Evolutionary conservation across 2,113 vertebrate species (phyloP), one percentile per base, ranked within the genome.

Genomic region (Dromaius novaehollandiae): DNA sequence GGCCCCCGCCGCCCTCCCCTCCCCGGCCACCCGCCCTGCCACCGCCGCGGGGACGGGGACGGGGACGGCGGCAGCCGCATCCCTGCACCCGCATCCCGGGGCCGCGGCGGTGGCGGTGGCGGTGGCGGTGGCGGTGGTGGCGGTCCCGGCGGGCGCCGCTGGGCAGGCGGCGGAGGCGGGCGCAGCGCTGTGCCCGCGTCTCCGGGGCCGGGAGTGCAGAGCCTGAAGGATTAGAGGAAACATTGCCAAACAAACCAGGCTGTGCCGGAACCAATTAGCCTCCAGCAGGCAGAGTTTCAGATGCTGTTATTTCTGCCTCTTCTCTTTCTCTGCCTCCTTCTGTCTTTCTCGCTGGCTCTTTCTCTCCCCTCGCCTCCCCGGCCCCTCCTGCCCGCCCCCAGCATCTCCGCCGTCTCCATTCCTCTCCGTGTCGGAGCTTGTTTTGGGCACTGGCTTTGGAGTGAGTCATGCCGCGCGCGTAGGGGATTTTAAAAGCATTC

Each of bases 211-310:
- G 81, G 86, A 89, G 55, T 80, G 28, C 28, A 64, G 93, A 95
- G 96, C 94, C 95, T 95, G 97, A 92, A 96, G 96, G 96, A 96
- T 96, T 95, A 95, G 95, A 94, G 95, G 92, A 96, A 95, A 94
- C 82, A 83, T 92, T 87, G 97, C 96, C 97, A 97, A 97, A 93
- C 95, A 96, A 97, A 97, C 96, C 97, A 96, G 97, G 97, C 97
- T 97, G 97, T 97, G 97, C 97, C 97, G 97, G 97, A 97, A 97
- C 97, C 96, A 97, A 97, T 97, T 97, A 97, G 97, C 97, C 95
- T 97, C 95, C 94, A 96, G 97, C 97, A 97, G 97, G 96, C 97
- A 95, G 96, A 90, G 93, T 97, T 97, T 97, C 97, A 97, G 95
- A 96, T 96, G 96, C 95, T 97, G 97, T 97, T 97, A 97, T 97